A percentile compares a stretch with the other conserved stretches of the same genome.
Evolutionary conservation across 2,113 vertebrate species (phyloP).

Genomic region (Charadrius vociferus): DNA sequence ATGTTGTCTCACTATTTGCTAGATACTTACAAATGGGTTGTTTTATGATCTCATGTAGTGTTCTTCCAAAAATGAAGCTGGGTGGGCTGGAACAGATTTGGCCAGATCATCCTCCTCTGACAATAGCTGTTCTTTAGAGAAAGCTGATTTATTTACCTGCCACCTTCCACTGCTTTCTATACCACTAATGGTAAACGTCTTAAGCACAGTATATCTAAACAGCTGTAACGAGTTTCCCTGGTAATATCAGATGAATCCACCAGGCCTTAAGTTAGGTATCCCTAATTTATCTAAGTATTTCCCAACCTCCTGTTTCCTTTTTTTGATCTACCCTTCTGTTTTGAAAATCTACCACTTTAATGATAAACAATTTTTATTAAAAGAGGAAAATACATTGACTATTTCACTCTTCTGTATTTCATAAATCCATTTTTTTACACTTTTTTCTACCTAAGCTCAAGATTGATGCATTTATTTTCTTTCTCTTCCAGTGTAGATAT

Average conservation of each 20-base stretch:
- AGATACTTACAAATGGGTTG: not conserved
- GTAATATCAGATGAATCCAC: not conserved
- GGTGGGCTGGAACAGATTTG: not conserved
- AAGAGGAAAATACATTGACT: not conserved
- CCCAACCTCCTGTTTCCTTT: not conserved
- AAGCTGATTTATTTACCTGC: not conserved
- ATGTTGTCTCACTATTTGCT: not conserved
- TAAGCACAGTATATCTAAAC: not conserved
- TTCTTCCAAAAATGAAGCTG: not conserved
- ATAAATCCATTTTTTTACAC: not conserved
- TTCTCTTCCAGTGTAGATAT: not conserved
- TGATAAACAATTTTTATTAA: not conserved
- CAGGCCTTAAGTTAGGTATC: not conserved
- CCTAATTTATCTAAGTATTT: not conserved
- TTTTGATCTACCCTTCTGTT: not conserved
- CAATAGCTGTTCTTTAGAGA: not conserved
- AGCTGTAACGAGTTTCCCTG: not conserved
- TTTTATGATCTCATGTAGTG: not conserved
- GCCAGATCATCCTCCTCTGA: not conserved
- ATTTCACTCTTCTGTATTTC: not conserved
- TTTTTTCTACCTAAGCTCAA: not conserved
- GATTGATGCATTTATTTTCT: not conserved
- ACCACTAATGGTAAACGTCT: not conserved
- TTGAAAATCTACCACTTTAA: not conserved
- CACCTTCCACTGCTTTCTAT: not conserved